These are phyloP conservation scores for Tinamus major DNA, from an alignment of 2,797 vertebrate genomes.

Conservation along the genomic window DNA sequence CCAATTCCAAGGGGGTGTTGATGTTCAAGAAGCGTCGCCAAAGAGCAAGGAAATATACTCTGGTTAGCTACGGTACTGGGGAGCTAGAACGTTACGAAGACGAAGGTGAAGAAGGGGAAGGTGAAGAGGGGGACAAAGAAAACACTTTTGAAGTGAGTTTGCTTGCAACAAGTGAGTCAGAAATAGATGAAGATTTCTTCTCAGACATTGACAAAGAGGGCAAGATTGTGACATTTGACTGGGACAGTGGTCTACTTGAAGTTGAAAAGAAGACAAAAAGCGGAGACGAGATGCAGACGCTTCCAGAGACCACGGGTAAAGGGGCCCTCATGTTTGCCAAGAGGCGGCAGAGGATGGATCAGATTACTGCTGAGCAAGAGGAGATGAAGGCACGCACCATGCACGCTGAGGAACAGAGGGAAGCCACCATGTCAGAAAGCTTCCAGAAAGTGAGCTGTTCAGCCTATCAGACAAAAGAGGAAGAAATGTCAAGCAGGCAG, in stretches of 20 bases:
- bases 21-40: constrained; percentile 98
- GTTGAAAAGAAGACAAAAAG: constrained; percentile 86
- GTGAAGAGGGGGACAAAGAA: constrained; percentile 79
- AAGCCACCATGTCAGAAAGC: constrained; percentile 47
- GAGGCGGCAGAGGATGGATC: constrained; percentile 92
- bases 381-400: constrained; percentile 84
- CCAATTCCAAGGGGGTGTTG: constrained; percentile 96
- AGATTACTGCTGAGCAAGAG: constrained; percentile 93
- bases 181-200: constrained; percentile 87
- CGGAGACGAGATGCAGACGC: constrained; percentile 87
- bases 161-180: constrained; percentile 84
- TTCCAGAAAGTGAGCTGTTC: constrained; percentile 63
- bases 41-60: constrained; percentile 94
- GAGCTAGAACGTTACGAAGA: constrained; percentile 87
- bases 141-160: constrained; percentile 86
- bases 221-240: constrained; percentile 87
- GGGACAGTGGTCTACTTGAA: constrained; percentile 91
- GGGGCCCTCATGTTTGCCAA: constrained; percentile 96
- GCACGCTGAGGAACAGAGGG: constrained; percentile 79
- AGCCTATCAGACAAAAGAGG: constrained; percentile 60
- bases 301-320: constrained; percentile 94
- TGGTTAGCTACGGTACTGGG: constrained; percentile 98
- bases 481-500: constrained; percentile 66
- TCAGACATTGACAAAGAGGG: constrained; percentile 82
- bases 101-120: constrained; percentile 80